Percentiles rank a stretch among this genome's conserved stretches.
phyloP scores from a whole-genome alignment of 2,113 vertebrate species.

The Corythoichthys intestinalis region DNA sequence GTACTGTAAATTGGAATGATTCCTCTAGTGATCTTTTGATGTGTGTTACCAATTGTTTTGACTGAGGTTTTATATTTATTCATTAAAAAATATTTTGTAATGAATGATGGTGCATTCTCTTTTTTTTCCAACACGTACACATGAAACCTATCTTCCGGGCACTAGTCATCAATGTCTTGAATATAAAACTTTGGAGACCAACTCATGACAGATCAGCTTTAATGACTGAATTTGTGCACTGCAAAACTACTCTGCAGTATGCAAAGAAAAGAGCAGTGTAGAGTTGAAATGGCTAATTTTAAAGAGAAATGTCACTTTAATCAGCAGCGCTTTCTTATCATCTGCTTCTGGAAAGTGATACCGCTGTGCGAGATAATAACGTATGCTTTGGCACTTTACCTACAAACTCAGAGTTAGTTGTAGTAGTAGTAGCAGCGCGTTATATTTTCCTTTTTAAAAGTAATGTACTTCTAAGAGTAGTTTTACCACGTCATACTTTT shows the following conservation, averaged over 20 bases:
- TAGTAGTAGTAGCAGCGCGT: no score
- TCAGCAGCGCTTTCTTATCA: neutral
- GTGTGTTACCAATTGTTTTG: neutral
- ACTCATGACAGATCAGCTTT: neutral
- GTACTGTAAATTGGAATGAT: neutral
- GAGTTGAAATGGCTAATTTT: neutral
- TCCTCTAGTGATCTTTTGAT: neutral
- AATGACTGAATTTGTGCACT: no score
- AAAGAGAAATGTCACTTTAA: neutral
- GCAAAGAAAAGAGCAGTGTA: neutral
- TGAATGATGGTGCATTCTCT: neutral
- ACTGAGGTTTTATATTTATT: neutral
- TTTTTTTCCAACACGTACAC: neutral
- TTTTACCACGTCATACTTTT: no score
- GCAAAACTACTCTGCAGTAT: no score
- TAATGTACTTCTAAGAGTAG: no score
- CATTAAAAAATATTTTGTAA: neutral
- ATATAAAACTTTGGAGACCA: neutral
- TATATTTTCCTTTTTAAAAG: no score
- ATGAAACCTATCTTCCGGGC: neutral
- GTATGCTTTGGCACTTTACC: neutral
- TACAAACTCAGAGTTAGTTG: neutral
- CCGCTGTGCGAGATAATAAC: neutral
- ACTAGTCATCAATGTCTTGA: neutral
- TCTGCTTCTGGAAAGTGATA: neutral